Evolutionary conservation across 2,797 vertebrate species (phyloP), one percentile per base, ranked within the genome.

Genomic region (Melanotaenia parkinsoni): DNA sequence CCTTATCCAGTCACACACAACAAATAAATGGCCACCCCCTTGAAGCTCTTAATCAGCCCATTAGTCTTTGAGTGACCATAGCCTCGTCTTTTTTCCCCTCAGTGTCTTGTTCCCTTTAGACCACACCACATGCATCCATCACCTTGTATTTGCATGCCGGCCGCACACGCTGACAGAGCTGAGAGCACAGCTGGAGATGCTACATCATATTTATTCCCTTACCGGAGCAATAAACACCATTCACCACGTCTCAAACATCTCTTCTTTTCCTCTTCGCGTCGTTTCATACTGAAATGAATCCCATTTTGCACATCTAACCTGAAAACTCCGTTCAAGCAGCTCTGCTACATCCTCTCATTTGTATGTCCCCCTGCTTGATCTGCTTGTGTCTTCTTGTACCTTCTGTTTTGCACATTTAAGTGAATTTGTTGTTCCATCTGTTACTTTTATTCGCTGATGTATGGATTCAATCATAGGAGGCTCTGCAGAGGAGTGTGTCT

Each of bases 1-100:
- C 92, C 93, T 90, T 87, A 88, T 93, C 91, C 89, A 93, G 89
- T 94, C 93, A 93, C 86, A 91, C 91, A 85, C 85, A 77, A 87
- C 90, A 92, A 92, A 94, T 92, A 93, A 94, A 94, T 89, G 84
- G 76, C 88, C 70, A 45, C 86, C 91, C 81, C 86, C 90, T 89
- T 75, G 73, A 89, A 91, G 91, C 90, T 90, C 88, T 88, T 94
- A 93, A 94, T 93, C 85, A 89, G 83, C 86, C 92, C 91, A 94
- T 94, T 94, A 94, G 92, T 94, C 91, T 93, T 90, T 26, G 57
- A 88, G 89, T 77, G 74, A 87, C 83, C 84, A 74, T 85, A 76
- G 77, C 74, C 75, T 72, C 69, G 67, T 67, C 60, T 63, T 69
- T 51, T 62, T 56, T 38, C 64, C 58, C 50, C 50, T 74, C 79